Evolutionary conservation across 1,140 invertebrate species (phyloP).

Genomic region (Tribolium castaneum): DNA sequence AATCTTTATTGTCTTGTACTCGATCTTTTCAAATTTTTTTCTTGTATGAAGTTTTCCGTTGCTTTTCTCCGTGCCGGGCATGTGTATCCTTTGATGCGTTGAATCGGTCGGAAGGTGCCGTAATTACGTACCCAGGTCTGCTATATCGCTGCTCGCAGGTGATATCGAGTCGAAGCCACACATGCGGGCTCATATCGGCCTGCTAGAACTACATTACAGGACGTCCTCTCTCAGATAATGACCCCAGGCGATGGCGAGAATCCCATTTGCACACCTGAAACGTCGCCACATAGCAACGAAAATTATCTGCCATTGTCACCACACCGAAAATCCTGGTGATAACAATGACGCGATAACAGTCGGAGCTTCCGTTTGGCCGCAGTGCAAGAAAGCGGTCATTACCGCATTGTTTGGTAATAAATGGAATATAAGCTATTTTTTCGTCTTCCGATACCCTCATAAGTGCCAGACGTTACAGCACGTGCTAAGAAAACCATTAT

Average conservation of each 20-base stretch:
- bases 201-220: conserved; percentile 34
- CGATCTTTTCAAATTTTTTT: no score
- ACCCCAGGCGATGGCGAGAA: conserved; percentile 29
- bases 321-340: conserved; percentile 35
- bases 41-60: not conserved
- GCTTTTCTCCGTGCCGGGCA: not conserved
- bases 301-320: conserved; percentile 29
- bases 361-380: not conserved
- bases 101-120: conserved; percentile 12
- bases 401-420: not conserved
- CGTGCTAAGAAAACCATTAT: conserved; percentile 39
- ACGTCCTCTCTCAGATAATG: conserved; percentile 39
- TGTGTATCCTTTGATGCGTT: not conserved
- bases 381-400: not conserved
- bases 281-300: conserved; percentile 7
- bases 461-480: conserved; percentile 2
- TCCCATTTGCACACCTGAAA: conserved; percentile 21
- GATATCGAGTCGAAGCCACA: conserved; percentile 5
- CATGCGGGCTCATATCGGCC: conserved; percentile 37
- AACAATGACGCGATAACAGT: not conserved
- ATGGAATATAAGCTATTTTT: not conserved
- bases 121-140: conserved; percentile 34
- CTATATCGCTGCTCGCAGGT: conserved; percentile 32
- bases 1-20: no score
- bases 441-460: not conserved